Base-by-base conservation (phyloP, 2,888 invertebrate genomes). In the Argyra leucocephala region DNA sequence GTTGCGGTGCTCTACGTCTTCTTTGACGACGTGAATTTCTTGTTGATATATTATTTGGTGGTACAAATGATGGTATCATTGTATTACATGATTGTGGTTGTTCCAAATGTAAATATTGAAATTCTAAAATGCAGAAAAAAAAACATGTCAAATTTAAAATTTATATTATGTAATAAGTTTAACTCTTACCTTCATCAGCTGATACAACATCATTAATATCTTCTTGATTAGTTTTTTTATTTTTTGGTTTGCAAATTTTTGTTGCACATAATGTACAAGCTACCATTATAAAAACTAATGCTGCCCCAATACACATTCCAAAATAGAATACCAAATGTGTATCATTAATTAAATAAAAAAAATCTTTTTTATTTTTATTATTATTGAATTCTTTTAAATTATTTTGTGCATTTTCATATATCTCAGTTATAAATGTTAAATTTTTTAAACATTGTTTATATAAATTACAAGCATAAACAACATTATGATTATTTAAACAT, bases 11-110 rank as follows among this genome's bases (percentile, higher is more conserved):
- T 0, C 73, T 71, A 1, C 67, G 57, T 5, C 72, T 69, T n/a
- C 70, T 70, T 0, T 70, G 71, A 71, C 58, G 74, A 72, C 23
- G 73, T 48, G 48, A n/a, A 15, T 2, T 2, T 15, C 48, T 15
- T 73, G 59, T 75, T 67, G 0, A 70, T 67, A 18, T n/a, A n/a
- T n/a, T n/a, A n/a, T n/a, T 2, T 15, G 37, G 62, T 4, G 70
- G 66, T 6, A n/a, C 57, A 1, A 70, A 70, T 23, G 72, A 72
- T 2, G 70, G 62, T 22, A 71, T 63, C 0, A 48, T 21, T 66
- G 67, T 0, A 48, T 7, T 22, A 59, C 63, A 15, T 67, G 63
- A 1, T 62, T 64, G 22, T 62, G 65, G 12, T 59, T 2, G 23
- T 26, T 2, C 24, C 23, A 3, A 1, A 37, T 9, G 37, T 24